Evolutionary conservation across 30 jellyfish, hydroid and myxozoan species (phyloP), one percentile per base, ranked within the genome.

Genomic region (Turritopsis dohrnii): DNA sequence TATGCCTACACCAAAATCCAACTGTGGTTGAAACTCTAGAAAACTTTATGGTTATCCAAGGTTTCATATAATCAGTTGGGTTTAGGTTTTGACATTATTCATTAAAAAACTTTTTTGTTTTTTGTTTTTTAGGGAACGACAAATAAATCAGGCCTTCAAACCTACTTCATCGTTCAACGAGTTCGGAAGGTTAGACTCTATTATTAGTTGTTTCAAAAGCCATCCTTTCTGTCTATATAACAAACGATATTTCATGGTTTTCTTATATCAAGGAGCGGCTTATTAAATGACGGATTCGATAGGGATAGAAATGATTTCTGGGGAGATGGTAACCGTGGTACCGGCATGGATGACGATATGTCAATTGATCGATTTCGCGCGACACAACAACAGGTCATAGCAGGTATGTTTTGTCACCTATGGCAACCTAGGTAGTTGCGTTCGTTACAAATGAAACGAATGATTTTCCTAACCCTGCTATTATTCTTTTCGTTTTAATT

Each of bases 241-340:
- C n/a, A n/a, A n/a, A n/a, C n/a, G n/a, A n/a, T 18, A 60, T 60
- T 60, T 60, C 73, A 60, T 60, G 19, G 73, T 18, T 18, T 60
- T 60, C 21, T 60, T 60, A 21, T 31, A 1, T 72, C 5, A 53
- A 90, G 96, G 66, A 73, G 95, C 69, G 96, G 96, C 13, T 80
- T 90, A 19, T 84, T 90, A 5, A 85, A 90, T 73, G 96, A 85
- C 19, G 95, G 95, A 52, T 90, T 90, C 54, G 95, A 90, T 20
- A 30, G 76, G 65, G 52, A 85, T 25, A 79, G 84, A 25, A 83
- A 87, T 53, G 88, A 87, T 21, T 76, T 26, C 9, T 26, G 53
- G 28, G 83, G 83, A 52, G 72, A 94, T n/a, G 41, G 88, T 8
- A 76, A 86, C 1, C 89, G 95, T 60, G 94, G 87, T 19, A 86